phyloP scores from a whole-genome alignment of 2,888 invertebrate genomes.

The Ornithoptera alexandrae region DNA sequence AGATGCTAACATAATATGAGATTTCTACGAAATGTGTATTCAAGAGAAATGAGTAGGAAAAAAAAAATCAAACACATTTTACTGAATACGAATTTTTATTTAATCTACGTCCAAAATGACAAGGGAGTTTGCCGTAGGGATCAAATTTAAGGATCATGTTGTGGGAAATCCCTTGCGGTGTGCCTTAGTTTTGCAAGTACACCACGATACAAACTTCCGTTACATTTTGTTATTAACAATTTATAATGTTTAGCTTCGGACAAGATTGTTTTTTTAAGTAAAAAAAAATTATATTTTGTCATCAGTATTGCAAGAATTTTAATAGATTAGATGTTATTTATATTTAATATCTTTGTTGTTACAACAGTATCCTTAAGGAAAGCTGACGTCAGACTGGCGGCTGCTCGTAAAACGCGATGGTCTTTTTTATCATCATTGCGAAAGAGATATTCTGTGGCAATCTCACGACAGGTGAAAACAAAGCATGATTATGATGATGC shows the following conservation, averaged over 20 bases:
- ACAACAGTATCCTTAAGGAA: too few species aligned
- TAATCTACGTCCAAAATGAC: slow-evolving; percentile 3
- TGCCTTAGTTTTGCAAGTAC: slow-evolving; percentile 10
- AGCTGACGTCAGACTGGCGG: too few species aligned
- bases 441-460: too few species aligned
- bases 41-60: not conserved
- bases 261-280: too few species aligned
- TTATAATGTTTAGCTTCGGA: not conserved
- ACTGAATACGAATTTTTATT: not conserved
- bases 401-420: too few species aligned
- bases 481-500: too few species aligned
- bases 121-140: slow-evolving; percentile 12
- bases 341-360: too few species aligned
- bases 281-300: too few species aligned
- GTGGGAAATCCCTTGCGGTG: slow-evolving; percentile 19
- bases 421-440: too few species aligned
- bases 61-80: not conserved
- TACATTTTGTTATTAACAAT: slow-evolving; percentile 2
- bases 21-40: not conserved
- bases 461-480: too few species aligned
- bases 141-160: slow-evolving; percentile 21
- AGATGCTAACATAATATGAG: not conserved
- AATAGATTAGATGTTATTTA: too few species aligned
- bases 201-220: slow-evolving; percentile 13
- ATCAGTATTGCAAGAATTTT: too few species aligned